Base-by-base conservation (phyloP, 2,113 vertebrate genomes). In the Cochlearius cochlearius region DNA sequence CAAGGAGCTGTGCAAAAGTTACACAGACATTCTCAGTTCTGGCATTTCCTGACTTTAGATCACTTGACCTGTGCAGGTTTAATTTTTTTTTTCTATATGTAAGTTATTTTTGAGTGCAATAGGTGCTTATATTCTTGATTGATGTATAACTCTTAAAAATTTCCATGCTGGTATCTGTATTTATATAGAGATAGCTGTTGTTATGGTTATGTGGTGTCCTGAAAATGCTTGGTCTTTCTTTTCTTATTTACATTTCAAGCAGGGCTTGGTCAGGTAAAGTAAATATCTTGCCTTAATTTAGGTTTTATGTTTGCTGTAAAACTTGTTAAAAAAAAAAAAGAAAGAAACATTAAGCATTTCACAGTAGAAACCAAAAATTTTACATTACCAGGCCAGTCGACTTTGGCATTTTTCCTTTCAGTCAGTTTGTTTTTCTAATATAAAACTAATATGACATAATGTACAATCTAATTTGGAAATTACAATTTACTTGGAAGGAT, bases 361-460 rank as follows among this genome's bases (percentile, higher is more conserved):
- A 87, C 59, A 96, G 96, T 69, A 96, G 95, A 97, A 96, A 96
- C 86, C 64, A 94, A 94, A 92, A 91, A 82, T 93, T 97, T 93
- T 95, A 95, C 78, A 78, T 95, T 94, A 92, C 93, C 52, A 73
- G 85, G 92, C 96, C 91, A 98, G 96, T 93, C 92, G 8, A 92
- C 90, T 96, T 97, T 98, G 97, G 97, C 97, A 92, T 95, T 97
- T 98, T 97, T 96, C 96, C 97, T 97, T 96, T 96, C 95, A 98
- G 95, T 95, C 95, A 97, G 97, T 98, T 98, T 98, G 97, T 98
- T 98, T 98, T 97, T 97, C 96, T 97, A 98, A 98, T 98, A 98
- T 98, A 98, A 98, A 98, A 97, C 97, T 97, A 98, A 98, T 98
- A 98, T 98, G 98, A 98, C 97, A 98, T 98, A 98, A 98, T 98